Evolutionary conservation across 2,888 invertebrate genomes (phyloP).

Genomic region (Aplocera efformata): DNA sequence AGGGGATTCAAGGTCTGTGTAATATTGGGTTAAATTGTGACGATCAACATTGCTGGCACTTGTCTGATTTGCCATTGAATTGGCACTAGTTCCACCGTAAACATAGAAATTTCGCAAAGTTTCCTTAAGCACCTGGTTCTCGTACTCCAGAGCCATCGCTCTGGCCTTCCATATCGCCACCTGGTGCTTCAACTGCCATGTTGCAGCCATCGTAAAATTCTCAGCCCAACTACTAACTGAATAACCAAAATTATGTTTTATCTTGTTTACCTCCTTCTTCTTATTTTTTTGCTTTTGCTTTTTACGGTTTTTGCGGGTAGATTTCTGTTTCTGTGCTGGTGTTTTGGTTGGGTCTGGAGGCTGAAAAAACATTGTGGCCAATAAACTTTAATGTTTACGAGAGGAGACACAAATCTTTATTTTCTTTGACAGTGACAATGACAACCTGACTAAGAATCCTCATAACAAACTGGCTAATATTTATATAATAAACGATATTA

Average conservation of each 20-base stretch:
- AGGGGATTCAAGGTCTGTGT: constrained; percentile 4
- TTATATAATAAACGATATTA: no score
- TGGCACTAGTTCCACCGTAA: constrained; percentile 16
- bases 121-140: constrained; percentile 77
- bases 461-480: no score
- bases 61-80: background rate
- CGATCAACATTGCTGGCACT: constrained; percentile 9
- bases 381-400: background rate
- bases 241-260: constrained; percentile 32
- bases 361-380: constrained; percentile 42
- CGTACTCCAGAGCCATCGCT: constrained; percentile 78
- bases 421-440: background rate
- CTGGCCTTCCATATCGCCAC: constrained; percentile 82
- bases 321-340: constrained; percentile 24
- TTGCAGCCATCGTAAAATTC: constrained; percentile 56
- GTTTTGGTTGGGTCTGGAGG: constrained; percentile 31
- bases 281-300: constrained; percentile 47
- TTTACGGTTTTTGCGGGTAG: constrained; percentile 34
- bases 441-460: no score
- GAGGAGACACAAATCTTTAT: background rate
- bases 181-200: constrained; percentile 79
- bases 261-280: constrained; percentile 33
- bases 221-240: constrained; percentile 69
- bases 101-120: constrained; percentile 60
- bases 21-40: background rate